Conservation (phyloP, 2,888 invertebrate species). For the Parnassius apollo region DNA sequence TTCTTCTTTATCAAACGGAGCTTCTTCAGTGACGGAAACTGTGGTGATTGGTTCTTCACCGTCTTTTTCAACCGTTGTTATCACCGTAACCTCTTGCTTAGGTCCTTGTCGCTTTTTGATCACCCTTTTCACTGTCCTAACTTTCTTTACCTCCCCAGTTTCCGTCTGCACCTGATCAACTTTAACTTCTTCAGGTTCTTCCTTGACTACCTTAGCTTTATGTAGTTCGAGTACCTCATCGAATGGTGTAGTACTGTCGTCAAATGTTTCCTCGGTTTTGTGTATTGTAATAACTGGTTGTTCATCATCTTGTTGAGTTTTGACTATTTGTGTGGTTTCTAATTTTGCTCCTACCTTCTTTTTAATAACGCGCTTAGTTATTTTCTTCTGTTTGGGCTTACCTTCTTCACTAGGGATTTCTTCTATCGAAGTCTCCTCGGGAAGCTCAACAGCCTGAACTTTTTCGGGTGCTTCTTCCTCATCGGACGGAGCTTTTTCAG, state of each 20-base stretch:
- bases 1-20: slow-evolving; percentile 27
- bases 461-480: neutral
- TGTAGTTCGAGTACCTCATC: slow-evolving; percentile 28
- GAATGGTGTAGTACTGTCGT: no score
- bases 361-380: slow-evolving; percentile 33
- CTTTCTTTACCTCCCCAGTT: slow-evolving; percentile 31
- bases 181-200: slow-evolving; percentile 14
- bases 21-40: no score
- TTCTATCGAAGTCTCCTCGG: slow-evolving; percentile 37
- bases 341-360: slow-evolving; percentile 47
- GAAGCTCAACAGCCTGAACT: slow-evolving; percentile 42
- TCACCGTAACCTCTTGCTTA: no score
- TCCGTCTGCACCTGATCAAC: slow-evolving; percentile 35
- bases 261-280: slow-evolving; percentile 25
- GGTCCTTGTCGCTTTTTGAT: no score
- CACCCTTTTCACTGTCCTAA: no score
- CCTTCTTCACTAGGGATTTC: slow-evolving; percentile 39
- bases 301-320: slow-evolving; percentile 55
- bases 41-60: no score
- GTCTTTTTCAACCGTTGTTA: no score
- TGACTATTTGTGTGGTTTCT: slow-evolving; percentile 29
- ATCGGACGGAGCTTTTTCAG: neutral
- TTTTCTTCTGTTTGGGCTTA: slow-evolving; percentile 41
- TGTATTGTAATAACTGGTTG: slow-evolving; percentile 39
- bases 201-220: slow-evolving; percentile 16